phyloP scores from a whole-genome alignment of 2,888 invertebrate species.

The Agrotis clavis region DNA sequence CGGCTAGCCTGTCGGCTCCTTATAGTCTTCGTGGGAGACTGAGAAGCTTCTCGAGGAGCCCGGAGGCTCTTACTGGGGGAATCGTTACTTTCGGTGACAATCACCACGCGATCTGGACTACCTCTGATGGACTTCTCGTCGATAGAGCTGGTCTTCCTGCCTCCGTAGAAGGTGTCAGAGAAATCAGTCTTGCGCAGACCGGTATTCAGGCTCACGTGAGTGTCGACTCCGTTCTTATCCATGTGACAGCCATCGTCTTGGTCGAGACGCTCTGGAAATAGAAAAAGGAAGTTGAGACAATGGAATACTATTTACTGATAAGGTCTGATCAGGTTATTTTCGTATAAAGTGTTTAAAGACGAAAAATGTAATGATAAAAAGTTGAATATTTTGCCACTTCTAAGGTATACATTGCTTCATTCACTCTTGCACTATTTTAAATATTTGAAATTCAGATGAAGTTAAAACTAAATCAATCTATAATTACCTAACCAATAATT shows the following conservation, averaged over 20 bases:
- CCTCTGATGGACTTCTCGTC: slow-evolving; percentile 84
- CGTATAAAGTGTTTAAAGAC: background rate
- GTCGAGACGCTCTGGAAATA: slow-evolving; percentile 92
- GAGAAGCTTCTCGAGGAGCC: slow-evolving; percentile 80
- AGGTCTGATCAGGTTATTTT: too few relatives aligned
- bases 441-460: slow-evolving; percentile 19
- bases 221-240: slow-evolving; percentile 84
- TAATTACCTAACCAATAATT: background rate
- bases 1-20: slow-evolving; percentile 86
- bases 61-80: slow-evolving; percentile 86
- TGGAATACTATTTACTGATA: background rate
- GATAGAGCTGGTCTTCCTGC: slow-evolving; percentile 85
- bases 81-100: slow-evolving; percentile 81
- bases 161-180: slow-evolving; percentile 92
- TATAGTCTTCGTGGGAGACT: slow-evolving; percentile 83
- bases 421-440: background rate
- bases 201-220: slow-evolving; percentile 93
- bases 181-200: slow-evolving; percentile 94
- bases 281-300: slow-evolving; percentile 25
- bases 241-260: slow-evolving; percentile 86
- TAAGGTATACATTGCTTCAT: background rate
- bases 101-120: slow-evolving; percentile 85
- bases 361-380: background rate
- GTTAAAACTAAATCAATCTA: background rate
- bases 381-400: background rate